Evolutionary conservation across 2,797 vertebrate species (phyloP), one percentile per base, ranked within the genome.

Genomic region (Sorex maritimensis): DNA sequence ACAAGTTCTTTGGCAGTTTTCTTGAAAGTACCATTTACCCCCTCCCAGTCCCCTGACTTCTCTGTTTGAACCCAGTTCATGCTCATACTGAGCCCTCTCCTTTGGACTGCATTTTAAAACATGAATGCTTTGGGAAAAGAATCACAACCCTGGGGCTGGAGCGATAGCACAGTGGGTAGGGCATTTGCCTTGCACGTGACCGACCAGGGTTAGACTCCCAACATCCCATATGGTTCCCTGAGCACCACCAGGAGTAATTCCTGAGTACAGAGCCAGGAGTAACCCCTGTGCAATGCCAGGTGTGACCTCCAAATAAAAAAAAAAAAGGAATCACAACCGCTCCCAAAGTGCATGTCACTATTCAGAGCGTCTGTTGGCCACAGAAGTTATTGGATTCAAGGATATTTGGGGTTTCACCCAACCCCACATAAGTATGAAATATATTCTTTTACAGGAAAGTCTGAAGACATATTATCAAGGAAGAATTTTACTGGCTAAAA

Each of bases 381-480:
- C 23, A 81, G 58, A 95, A 49, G 1, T 61, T 61, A 61, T 46
- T 81, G 63, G 28, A 75, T 13, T 61, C 38, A 83, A 86, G 81
- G 93, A 79, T 14, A 23, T 87, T 73, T 26, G 72, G 79, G 55
- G 38, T 28, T 82, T 83, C 65, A 79, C 49, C 63, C 55, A 63
- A 79, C 1, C 12, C 46, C 73, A 87, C 84, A 49, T 72, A 69
- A 86, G 28, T 78, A 93, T 86, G 52, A 67, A 93, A 46, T 73
- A n/a, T 28, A 30, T 88, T 92, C 46, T 81, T 19, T 58, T 41
- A 28, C 1, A 46, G 46, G 71, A n/a, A 28, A 75, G 5, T 81
- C 73, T 77, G 74, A 90, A 94, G 15, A 23, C 75, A 94, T 95
- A 67, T 90, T 91, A 90, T 86, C 68, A 68, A 38, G 71, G 44